Evolutionary conservation across 2,113 vertebrate species (phyloP).

Genomic region (Neogobius melanostomus): DNA sequence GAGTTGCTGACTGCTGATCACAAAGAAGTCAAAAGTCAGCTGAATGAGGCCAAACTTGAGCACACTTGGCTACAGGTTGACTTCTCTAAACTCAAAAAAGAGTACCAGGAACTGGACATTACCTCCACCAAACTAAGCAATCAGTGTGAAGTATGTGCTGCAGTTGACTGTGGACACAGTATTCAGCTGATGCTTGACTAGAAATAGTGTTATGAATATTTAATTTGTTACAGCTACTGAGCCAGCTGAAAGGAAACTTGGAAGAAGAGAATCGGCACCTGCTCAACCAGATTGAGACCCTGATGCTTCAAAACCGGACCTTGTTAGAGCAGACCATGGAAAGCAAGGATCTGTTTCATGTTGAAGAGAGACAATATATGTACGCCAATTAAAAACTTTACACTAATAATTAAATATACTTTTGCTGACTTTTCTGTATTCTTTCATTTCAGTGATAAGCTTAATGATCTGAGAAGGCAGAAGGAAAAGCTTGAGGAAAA

Average conservation of each 20-base stretch:
- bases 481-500: conserved; percentile 99
- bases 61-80: conserved; percentile 92
- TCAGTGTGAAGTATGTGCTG: conserved; percentile 88
- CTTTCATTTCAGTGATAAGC: conserved; percentile 84
- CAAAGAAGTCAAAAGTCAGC: conserved; percentile 89
- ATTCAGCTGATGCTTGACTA: not conserved
- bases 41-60: conserved; percentile 90
- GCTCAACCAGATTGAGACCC: conserved; percentile 94
- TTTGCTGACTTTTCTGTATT: not conserved
- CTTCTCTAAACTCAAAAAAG: conserved; percentile 91
- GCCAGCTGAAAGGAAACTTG: conserved; percentile 95
- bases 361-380: conserved; percentile 98
- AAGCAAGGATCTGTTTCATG: conserved; percentile 98
- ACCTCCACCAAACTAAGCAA: conserved; percentile 92
- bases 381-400: conserved; percentile 49
- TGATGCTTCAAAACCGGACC: conserved; percentile 95
- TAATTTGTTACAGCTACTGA: conserved; percentile 80
- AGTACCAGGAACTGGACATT: conserved; percentile 95
- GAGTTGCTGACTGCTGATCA: conserved; percentile 89
- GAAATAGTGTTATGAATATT: not conserved
- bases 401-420: not conserved
- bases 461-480: conserved; percentile 94
- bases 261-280: conserved; percentile 97
- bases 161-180: not conserved
- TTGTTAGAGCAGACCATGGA: conserved; percentile 97